Conservation (phyloP, 2,113 vertebrate species). For the Lota lota region DNA sequence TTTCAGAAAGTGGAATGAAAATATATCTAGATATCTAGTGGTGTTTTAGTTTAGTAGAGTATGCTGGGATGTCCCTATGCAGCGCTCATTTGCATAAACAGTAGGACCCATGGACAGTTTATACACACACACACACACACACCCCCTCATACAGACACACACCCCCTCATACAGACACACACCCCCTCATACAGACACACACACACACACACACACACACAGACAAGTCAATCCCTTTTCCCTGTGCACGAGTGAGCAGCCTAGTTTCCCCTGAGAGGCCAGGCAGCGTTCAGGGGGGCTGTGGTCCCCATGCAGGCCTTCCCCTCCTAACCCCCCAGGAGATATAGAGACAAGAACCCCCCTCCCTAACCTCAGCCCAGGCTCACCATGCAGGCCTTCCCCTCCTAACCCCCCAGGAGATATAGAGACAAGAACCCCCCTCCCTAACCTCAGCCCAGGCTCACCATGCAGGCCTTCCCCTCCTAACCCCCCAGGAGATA, state of each 20-base stretch:
- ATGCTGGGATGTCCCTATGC: too few relatives aligned
- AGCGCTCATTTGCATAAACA: slow-evolving; percentile 4
- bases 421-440: slow-evolving; percentile 10
- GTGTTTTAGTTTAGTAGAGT: too few relatives aligned
- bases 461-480: slow-evolving; percentile 52
- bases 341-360: slow-evolving; percentile 8
- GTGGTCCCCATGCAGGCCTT: slow-evolving; percentile 51
- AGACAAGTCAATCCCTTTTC: slow-evolving; percentile 63
- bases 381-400: slow-evolving; percentile 50
- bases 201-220: slow-evolving; percentile 11
- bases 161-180: neutral
- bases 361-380: slow-evolving; percentile 40
- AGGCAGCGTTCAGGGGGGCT: slow-evolving; percentile 64
- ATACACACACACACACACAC: too few relatives aligned
- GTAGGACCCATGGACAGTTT: slow-evolving; percentile 10
- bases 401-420: slow-evolving; percentile 26
- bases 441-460: slow-evolving; percentile 43
- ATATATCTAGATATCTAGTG: too few relatives aligned
- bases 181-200: neutral
- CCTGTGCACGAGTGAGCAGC: slow-evolving; percentile 36
- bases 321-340: slow-evolving; percentile 37
- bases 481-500: slow-evolving; percentile 14
- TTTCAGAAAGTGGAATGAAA: too few relatives aligned
- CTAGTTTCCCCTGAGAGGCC: slow-evolving; percentile 49
- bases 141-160: too few relatives aligned